Evolutionary conservation across 2,888 invertebrate genomes (phyloP).

Genomic region (Conops quadrifasciatus): DNA sequence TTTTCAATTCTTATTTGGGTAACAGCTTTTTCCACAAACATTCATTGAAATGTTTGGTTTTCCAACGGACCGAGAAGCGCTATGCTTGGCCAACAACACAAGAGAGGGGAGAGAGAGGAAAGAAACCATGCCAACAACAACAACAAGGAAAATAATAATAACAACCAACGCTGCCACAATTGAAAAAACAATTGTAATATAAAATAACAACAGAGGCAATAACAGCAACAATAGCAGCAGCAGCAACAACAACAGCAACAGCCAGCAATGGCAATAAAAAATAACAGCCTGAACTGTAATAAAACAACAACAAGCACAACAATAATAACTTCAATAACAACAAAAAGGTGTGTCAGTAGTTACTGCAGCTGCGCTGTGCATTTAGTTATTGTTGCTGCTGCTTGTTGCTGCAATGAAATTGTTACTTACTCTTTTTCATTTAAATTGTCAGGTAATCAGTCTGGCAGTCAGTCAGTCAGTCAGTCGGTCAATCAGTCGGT

Average conservation of each 20-base stretch:
- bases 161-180: neutral
- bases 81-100: neutral
- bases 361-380: conserved; percentile 44
- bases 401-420: conserved; percentile 20
- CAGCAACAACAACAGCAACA: conserved; percentile 14
- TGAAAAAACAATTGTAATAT: too few species aligned
- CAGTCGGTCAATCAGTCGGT: conserved; percentile 7
- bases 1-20: conserved; percentile 26
- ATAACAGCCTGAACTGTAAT: conserved; percentile 37
- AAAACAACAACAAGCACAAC: neutral
- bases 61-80: neutral
- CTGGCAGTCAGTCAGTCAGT: neutral
- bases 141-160: conserved; percentile 42
- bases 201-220: conserved; percentile 3
- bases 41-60: conserved; percentile 31
- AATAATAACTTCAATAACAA: neutral
- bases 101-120: conserved; percentile 36
- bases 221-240: neutral
- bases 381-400: conserved; percentile 30
- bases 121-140: neutral
- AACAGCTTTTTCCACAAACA: conserved; percentile 23
- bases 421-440: conserved; percentile 37
- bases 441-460: neutral
- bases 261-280: conserved; percentile 29
- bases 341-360: conserved; percentile 59